Conservation (phyloP, 2,888 invertebrate genomes). For the Hoplodrina blanda region DNA sequence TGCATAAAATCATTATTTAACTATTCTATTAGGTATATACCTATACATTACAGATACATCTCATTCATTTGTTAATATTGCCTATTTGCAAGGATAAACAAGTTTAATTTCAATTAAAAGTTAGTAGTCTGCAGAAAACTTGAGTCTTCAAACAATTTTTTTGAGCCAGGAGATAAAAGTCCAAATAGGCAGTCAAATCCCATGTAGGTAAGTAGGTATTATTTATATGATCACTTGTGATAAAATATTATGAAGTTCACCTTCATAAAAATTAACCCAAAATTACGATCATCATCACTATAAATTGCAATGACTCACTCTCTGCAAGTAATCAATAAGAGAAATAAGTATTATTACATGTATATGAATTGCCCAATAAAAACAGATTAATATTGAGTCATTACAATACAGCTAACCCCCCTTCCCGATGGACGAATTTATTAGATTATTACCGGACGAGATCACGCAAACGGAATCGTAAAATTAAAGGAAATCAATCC, state of each 20-base stretch:
- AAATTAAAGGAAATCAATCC: constrained; percentile 88
- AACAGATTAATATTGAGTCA: constrained; percentile 85
- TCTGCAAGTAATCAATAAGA: constrained; percentile 52
- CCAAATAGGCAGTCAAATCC: not conserved
- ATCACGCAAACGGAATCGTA: constrained; percentile 90
- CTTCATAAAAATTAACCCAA: constrained; percentile 9
- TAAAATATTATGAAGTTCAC: not conserved
- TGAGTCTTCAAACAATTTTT: not conserved
- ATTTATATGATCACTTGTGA: not conserved
- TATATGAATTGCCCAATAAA: constrained; percentile 75
- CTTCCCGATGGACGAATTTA: constrained; percentile 87
- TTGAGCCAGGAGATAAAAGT: not conserved
- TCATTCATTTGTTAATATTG: constrained; percentile 27
- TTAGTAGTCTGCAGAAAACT: constrained; percentile 1
- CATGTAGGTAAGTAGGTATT: too few species aligned
- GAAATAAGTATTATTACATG: constrained; percentile 47
- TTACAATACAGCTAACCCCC: constrained; percentile 66
- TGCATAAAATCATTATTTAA: constrained; percentile 48
- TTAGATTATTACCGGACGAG: constrained; percentile 88
- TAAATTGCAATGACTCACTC: constrained; percentile 38
- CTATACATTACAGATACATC: constrained; percentile 31
- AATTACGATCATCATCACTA: constrained; percentile 11
- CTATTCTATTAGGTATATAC: constrained; percentile 39
- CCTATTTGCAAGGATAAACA: constrained; percentile 1
- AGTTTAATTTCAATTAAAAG: constrained; percentile 14